Base-by-base conservation (phyloP, 2,888 invertebrate species). In the Lasioglossum leucozonium region DNA sequence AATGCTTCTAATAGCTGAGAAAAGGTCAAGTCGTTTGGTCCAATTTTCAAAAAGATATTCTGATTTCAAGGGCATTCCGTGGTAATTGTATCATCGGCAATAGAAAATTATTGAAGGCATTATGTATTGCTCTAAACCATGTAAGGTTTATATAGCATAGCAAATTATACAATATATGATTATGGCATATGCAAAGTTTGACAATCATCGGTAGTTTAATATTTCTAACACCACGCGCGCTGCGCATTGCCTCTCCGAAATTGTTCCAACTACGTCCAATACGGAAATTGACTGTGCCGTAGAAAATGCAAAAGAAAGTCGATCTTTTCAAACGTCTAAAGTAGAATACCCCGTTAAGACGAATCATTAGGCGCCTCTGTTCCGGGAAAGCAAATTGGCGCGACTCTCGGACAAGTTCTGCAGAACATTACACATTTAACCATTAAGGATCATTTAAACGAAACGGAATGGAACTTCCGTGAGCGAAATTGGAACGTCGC, bases 341-440 rank as follows among this genome's bases (percentile, higher is more conserved):
- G 11, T 26, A 30, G 58, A 30, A 58, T 58, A 58, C 26, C 58
- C 26, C 58, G 26, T 74, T 82, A 87, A 69, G 67, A 67, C 78
- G 75, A 82, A 87, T 78, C 78, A 26, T 73, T 81, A 76, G 65
- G 44, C 37, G 62, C 65, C 62, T 47, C 72, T 51, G 72, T 84
- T 91, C 89, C 91, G 71, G 30, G 74, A 90, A 92, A 91, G 81
- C 82, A 88, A 88, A 77, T 88, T 91, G 90, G 88, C 90, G 84
- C 79, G 82, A 71, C 40, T n/a, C 76, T 81, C 67, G 71, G 18
- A 51, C 72, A 26, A 82, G 85, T 90, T 91, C 84, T 81, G 58
- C 72, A 72, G 72, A 89, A 77, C 82, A 67, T 83, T 81, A 81
- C 69, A 74, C 26, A 65, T 58, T 80, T 73, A 77, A 84, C 79